These are phyloP conservation scores for Smutsia gigantea DNA, from an alignment of 2,797 vertebrate species.

Conservation along the genomic window DNA sequence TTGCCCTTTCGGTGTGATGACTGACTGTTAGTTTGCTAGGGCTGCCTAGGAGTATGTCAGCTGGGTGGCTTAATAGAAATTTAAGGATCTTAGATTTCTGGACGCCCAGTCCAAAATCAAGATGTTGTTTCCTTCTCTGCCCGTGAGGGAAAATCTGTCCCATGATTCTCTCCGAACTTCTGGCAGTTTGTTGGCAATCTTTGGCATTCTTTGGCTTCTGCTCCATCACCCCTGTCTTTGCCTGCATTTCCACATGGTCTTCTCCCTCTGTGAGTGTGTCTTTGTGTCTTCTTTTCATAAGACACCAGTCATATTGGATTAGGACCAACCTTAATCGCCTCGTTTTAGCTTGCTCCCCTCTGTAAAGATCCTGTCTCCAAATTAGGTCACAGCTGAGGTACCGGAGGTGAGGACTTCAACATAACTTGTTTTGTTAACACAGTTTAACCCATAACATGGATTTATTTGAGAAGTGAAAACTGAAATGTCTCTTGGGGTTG, in stretches of 20 bases:
- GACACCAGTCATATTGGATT: background rate
- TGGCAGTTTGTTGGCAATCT: background rate
- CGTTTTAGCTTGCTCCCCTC: background rate
- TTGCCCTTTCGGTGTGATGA: background rate
- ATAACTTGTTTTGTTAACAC: background rate
- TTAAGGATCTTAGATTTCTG: background rate
- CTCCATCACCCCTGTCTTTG: background rate
- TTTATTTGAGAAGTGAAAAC: background rate
- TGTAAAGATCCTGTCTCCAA: background rate
- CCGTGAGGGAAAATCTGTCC: background rate
- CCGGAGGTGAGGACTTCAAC: background rate
- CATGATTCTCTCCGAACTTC: background rate
- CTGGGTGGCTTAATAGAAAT: background rate
- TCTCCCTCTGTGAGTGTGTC: background rate
- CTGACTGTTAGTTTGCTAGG: too few relatives aligned
- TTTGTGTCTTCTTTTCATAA: background rate
- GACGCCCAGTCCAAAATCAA: background rate
- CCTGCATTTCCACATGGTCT: background rate
- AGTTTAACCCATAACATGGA: background rate
- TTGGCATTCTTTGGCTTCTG: background rate
- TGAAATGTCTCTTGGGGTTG: background rate
- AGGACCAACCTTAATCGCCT: background rate
- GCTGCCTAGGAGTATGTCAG: background rate
- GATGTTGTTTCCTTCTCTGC: background rate
- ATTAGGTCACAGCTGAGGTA: background rate